Evolutionary conservation across 2,888 invertebrate species (phyloP).

Genomic region (Brachylomia viminalis): DNA sequence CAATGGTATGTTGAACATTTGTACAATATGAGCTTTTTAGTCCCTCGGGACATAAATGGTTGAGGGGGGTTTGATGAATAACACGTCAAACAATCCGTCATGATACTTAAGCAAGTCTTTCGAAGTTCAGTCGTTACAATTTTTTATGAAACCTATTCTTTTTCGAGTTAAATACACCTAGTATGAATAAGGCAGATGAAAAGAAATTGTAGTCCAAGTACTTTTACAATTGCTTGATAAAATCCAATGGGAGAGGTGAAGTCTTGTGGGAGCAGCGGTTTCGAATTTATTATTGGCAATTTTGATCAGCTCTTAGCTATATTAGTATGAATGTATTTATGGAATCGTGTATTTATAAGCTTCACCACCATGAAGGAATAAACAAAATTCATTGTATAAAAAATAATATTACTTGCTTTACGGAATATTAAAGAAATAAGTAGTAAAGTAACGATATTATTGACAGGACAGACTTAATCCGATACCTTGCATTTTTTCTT

Average conservation of each 20-base stretch:
- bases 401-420: background rate
- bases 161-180: conserved; percentile 10
- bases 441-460: background rate
- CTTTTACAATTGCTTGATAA: background rate
- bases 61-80: conserved; percentile 44
- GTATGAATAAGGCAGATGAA: background rate
- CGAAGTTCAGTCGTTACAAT: conserved; percentile 1
- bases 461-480: background rate
- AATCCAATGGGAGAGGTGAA: background rate
- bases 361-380: background rate
- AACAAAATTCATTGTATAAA: no score
- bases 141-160: conserved; percentile 18
- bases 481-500: background rate
- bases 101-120: conserved; percentile 14
- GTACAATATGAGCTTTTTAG: conserved; percentile 57
- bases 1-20: conserved; percentile 64
- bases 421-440: background rate
- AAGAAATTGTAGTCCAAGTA: conserved; percentile 1
- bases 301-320: background rate
- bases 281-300: background rate
- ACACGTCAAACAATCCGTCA: conserved; percentile 34
- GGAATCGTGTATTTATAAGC: no score
- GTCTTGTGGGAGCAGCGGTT: background rate
- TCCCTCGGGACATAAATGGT: conserved; percentile 42
- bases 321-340: no score